Evolutionary conservation across 2,888 invertebrate species (phyloP).

Genomic region (Leptinotarsa juncta): DNA sequence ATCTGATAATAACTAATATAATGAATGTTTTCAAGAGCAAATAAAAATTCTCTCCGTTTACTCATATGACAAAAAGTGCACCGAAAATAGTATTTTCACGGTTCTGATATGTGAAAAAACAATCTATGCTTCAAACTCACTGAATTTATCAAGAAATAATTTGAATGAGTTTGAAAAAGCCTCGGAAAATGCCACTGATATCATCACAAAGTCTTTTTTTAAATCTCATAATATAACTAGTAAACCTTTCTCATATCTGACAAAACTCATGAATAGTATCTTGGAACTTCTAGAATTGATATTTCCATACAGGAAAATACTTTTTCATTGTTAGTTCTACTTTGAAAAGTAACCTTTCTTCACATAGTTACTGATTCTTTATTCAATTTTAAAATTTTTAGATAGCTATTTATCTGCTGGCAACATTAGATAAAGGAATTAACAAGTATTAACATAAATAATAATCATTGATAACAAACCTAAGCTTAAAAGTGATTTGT

Average conservation of each 20-base stretch:
- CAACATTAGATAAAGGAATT: neutral
- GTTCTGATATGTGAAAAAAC: too few relatives aligned
- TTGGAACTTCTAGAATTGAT: neutral
- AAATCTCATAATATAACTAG: too few relatives aligned
- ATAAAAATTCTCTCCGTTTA: too few relatives aligned
- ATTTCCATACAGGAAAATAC: neutral
- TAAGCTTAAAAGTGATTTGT: slow-evolving; percentile 69
- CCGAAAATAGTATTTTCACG: too few relatives aligned
- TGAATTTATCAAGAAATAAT: too few relatives aligned
- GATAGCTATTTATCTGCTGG: neutral
- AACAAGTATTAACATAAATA: slow-evolving; percentile 5
- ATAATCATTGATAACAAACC: slow-evolving; percentile 64
- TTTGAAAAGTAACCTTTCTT: neutral
- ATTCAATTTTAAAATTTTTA: neutral
- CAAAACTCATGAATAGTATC: neutral
- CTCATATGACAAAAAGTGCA: too few relatives aligned
- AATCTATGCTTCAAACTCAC: too few relatives aligned
- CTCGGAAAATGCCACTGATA: too few relatives aligned
- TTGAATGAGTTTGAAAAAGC: too few relatives aligned
- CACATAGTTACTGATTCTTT: neutral
- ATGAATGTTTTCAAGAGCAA: neutral
- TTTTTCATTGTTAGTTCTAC: neutral
- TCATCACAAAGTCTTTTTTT: too few relatives aligned
- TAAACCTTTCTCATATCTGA: too few relatives aligned
- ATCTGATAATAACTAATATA: neutral